phyloP scores from a whole-genome alignment of 2,113 vertebrate genomes.

The Craseonycteris thonglongyai region DNA sequence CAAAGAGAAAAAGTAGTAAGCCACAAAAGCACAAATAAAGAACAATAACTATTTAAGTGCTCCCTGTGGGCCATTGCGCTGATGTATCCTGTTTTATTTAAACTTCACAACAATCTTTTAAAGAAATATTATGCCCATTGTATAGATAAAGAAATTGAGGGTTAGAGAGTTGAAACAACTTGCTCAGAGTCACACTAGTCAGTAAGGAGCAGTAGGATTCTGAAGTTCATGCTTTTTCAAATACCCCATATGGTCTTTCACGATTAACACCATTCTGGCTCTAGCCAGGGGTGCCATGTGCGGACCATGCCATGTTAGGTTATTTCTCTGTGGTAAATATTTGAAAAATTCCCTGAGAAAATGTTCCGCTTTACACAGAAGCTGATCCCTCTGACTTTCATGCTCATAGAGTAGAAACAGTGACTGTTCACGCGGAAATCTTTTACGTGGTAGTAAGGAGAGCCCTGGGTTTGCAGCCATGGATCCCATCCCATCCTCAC shows the following conservation, averaged over 20 bases:
- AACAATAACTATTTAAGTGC: not conserved
- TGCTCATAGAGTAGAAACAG: not conserved
- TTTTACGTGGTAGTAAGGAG: not conserved
- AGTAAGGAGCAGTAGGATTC: not conserved
- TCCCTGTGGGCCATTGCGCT: not conserved
- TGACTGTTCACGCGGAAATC: not conserved
- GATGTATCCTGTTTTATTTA: not conserved
- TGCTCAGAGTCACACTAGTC: not conserved
- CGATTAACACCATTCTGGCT: rapidly evolving
- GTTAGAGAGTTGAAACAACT: not conserved
- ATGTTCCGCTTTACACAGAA: not conserved
- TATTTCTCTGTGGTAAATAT: not conserved
- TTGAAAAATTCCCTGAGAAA: not conserved
- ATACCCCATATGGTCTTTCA: not conserved
- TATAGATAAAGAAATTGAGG: not conserved
- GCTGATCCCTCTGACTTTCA: not conserved
- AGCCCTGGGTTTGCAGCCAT: not conserved
- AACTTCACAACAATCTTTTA: not conserved
- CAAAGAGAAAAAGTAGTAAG: not conserved
- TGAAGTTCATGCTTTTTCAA: not conserved
- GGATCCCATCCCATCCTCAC: not conserved
- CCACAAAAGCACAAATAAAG: not conserved
- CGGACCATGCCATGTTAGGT: rapidly evolving
- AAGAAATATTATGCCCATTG: not conserved
- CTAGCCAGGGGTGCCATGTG: no score